Evolutionary conservation across 2,113 vertebrate genomes (phyloP), one percentile per base, ranked within the genome.

Genomic region (Myiozetetes cayanensis): DNA sequence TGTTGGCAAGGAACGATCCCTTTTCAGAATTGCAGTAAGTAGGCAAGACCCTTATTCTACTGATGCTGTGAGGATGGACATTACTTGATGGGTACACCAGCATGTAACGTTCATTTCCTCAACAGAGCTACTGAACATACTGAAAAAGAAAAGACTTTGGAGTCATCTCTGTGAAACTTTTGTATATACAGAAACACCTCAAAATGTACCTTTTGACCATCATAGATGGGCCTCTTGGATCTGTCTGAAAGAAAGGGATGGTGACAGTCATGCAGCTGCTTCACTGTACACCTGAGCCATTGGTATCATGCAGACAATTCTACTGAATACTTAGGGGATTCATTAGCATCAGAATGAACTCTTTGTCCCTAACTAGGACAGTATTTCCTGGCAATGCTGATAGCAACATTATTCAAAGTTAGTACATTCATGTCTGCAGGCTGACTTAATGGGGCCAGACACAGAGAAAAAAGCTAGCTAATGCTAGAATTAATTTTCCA

Each of bases 401-500:
- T 88, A 85, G 65, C 76, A 88, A 61, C 65, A 61, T 95, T 81
- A 84, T 96, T 96, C 44, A 89, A 90, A 72, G 52, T 52, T 72
- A 61, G 70, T 92, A 92, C 52, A 75, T 90, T 90, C 68, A 47
- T 2, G 10, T 68, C 88, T 84, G 52, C 37, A 56, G 68, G 25
- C 61, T 96, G 88, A 92, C 58, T 95, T 96, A 96, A 93, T 89
- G 76, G 65, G 88, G 79, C 85, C 88, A 95, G 83, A 84, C 63
- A 90, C 6, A 41, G 49, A 96, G 56, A 92, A 92, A 90, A 94
- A 96, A 86, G 41, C 73, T 93, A 89, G 65, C 61, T 92, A 78
- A 88, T 33, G 72, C 68, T 93, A 63, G 79, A 91, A 97, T 90
- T 93, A 85, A 90, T 96, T 96, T 95, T 92, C 88, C 56, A 50